These are phyloP conservation scores for Coenonympha arcania DNA, from an alignment of 2,888 invertebrate species.

Conservation along the genomic window DNA sequence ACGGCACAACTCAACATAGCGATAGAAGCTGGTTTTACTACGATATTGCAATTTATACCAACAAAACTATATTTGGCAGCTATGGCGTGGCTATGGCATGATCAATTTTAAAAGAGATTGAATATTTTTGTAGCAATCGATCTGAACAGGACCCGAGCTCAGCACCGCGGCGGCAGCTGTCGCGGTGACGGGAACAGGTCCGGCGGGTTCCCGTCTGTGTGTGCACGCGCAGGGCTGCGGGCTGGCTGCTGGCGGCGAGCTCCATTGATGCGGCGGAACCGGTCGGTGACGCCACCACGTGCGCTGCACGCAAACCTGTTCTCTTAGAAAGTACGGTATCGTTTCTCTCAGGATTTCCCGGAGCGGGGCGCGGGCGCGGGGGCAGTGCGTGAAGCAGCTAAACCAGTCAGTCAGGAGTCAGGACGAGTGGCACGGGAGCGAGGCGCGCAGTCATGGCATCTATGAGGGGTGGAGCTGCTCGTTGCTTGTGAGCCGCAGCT, in stretches of 20 bases:
- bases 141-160: too few relatives aligned
- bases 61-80: too few relatives aligned
- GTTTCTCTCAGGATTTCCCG: constrained; percentile 23
- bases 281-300: constrained; percentile 12
- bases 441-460: background rate
- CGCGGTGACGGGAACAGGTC: background rate
- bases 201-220: constrained; percentile 3
- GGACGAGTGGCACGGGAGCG: background rate
- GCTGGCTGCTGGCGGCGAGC: constrained; percentile 9
- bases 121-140: too few relatives aligned
- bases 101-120: too few relatives aligned
- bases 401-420: background rate
- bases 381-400: background rate
- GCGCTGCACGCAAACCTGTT: background rate
- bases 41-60: too few relatives aligned
- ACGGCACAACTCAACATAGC: too few relatives aligned
- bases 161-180: background rate
- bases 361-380: background rate
- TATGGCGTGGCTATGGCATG: too few relatives aligned
- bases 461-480: background rate
- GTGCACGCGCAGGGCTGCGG: background rate
- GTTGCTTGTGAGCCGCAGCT: too few relatives aligned
- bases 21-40: too few relatives aligned
- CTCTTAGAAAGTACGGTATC: constrained; percentile 20
- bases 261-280: constrained; percentile 14